Base-by-base conservation (phyloP, 2,797 vertebrate genomes). In the Phrynocephalus vlangalii region DNA sequence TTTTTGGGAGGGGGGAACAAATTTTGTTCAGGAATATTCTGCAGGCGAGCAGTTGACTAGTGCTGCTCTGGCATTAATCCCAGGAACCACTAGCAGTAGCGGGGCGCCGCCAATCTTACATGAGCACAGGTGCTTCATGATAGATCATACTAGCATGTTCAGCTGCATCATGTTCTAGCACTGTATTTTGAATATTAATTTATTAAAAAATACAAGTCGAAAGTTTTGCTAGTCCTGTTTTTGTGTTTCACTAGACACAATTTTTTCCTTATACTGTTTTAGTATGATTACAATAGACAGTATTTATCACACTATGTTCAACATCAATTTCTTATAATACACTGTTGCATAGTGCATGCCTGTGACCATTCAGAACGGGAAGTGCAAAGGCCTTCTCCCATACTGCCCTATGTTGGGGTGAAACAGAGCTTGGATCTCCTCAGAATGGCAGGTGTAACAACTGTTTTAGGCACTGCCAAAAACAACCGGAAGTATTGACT, bases 121-220 rank as follows among this genome's bases (percentile, higher is more conserved):
- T 96, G 97, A 98, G 98, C 98, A 98, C 98, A 97, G 98, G 98
- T 98, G 98, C 98, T 98, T 98, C 98, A 97, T 98, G 97, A 97
- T 96, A 95, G 95, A 98, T 97, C 95, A 96, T 97, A 98, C 96
- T 97, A 98, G 98, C 98, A 99, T 98, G 98, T 98, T 98, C 97
- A 98, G 97, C 98, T 99, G 98, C 98, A 98, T 98, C 96, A 97
- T 98, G 98, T 98, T 98, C 98, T 98, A 97, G 98, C 98, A 99
- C 98, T 99, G 98, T 99, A 98, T 98, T 99, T 99, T 98, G 97
- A 98, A 98, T 97, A 96, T 98, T 99, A 99, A 99, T 99, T 99
- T 99, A 99, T 99, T 99, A 99, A 99, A 99, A 97, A 98, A 95
- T 97, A 95, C 95, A 95, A 98, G 97, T 97, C 96, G 33, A 96